These are phyloP conservation scores for Rhynchophorus ferrugineus DNA, from an alignment of 1,140 invertebrate species.

Conservation along the genomic window DNA sequence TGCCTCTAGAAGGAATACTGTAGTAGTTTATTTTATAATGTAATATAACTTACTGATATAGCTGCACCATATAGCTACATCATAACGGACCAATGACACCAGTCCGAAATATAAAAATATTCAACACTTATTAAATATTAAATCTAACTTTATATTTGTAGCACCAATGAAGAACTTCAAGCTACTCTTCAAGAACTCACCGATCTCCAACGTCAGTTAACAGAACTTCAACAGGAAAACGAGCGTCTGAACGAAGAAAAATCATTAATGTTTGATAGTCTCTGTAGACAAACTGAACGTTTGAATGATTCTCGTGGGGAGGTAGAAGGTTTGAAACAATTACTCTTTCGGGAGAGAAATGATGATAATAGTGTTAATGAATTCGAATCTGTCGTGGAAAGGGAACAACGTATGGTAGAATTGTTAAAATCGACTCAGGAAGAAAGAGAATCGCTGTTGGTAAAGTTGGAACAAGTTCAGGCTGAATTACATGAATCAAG, in stretches of 20 bases:
- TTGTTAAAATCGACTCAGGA: conserved; percentile 78
- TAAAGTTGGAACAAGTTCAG: conserved; percentile 73
- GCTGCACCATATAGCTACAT: no score
- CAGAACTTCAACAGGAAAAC: conserved; percentile 80
- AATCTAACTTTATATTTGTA: conserved; percentile 39
- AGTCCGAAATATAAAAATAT: background rate
- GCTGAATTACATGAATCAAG: conserved; percentile 52
- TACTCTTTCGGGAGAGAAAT: conserved; percentile 40
- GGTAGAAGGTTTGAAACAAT: conserved; percentile 42
- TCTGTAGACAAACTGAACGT: conserved; percentile 86
- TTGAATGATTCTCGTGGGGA: conserved; percentile 73
- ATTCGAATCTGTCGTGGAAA: conserved; percentile 59
- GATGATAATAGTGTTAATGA: conserved; percentile 47
- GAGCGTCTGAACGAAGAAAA: conserved; percentile 82
- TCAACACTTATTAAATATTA: conserved; percentile 3
- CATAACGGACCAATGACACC: no score
- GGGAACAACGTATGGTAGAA: conserved; percentile 78
- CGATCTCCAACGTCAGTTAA: conserved; percentile 78
- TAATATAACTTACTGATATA: no score
- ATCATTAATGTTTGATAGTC: conserved; percentile 78
- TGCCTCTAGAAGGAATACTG: no score
- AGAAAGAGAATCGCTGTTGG: conserved; percentile 60
- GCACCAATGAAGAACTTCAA: conserved; percentile 92
- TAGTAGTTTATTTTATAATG: no score
- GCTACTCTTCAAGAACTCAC: conserved; percentile 88